Evolutionary conservation across 2,797 vertebrate species (phyloP).

Genomic region (Megalops cyprinoides): DNA sequence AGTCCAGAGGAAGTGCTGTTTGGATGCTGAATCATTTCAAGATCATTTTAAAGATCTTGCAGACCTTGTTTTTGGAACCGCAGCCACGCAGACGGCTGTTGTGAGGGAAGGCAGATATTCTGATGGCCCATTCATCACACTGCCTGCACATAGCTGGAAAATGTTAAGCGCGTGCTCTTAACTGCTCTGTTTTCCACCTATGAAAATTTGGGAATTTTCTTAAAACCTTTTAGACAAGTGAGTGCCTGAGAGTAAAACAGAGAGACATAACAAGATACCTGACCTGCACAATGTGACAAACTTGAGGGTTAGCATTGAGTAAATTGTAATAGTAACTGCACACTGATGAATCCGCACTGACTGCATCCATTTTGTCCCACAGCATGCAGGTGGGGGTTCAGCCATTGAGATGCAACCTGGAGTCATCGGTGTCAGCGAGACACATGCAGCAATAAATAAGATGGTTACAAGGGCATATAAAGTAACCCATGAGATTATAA

Average conservation of each 20-base stretch:
- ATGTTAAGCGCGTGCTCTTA: neutral
- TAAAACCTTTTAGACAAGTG: neutral
- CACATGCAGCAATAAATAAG: slow-evolving; percentile 34
- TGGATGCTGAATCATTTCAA: no score
- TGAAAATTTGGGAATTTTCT: neutral
- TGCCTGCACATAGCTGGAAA: neutral
- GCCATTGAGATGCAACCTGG: no score
- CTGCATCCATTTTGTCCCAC: neutral
- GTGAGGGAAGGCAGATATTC: no score
- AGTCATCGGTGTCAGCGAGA: neutral
- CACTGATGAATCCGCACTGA: neutral
- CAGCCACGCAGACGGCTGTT: no score
- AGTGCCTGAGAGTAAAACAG: no score
- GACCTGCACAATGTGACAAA: neutral
- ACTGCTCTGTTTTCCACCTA: neutral
- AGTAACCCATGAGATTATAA: slow-evolving; percentile 17
- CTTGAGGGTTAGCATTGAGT: neutral
- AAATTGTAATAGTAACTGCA: neutral
- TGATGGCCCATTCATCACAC: no score
- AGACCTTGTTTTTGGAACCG: no score
- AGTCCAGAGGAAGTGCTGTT: neutral
- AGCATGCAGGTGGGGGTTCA: neutral
- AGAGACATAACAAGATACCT: neutral
- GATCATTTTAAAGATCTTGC: no score
- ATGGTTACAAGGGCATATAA: slow-evolving; percentile 9